These are phyloP conservation scores for Triplophysa rosa DNA, from an alignment of 2,113 vertebrate species.

Conservation along the genomic window DNA sequence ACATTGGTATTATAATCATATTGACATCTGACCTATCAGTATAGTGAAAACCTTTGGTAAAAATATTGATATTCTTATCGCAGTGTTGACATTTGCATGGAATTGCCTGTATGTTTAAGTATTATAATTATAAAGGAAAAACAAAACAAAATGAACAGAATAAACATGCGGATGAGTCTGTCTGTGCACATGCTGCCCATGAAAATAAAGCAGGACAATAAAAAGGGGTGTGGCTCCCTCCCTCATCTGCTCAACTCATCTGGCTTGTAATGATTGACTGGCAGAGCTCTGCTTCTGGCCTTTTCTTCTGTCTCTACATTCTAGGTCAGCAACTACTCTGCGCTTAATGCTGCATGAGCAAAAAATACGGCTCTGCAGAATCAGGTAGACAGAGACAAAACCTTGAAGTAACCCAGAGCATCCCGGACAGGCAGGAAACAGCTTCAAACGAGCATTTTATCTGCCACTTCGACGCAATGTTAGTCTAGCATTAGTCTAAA, in stretches of 20 bases:
- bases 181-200: conserved; percentile 10
- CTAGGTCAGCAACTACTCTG: conserved; percentile 54
- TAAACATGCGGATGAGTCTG: neutral
- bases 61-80: too few species aligned
- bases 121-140: too few species aligned
- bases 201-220: conserved; percentile 16
- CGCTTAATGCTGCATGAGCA: conserved; percentile 40
- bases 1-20: too few species aligned
- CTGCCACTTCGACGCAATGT: neutral
- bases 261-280: conserved; percentile 35
- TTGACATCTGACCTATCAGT: too few species aligned
- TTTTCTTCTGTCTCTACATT: conserved; percentile 35
- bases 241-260: conserved; percentile 32
- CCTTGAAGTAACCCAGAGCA: neutral
- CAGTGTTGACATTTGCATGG: too few species aligned
- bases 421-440: conserved; percentile 10
- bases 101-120: too few species aligned
- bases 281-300: conserved; percentile 37
- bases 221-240: conserved; percentile 3
- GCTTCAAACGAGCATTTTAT: conserved; percentile 14
- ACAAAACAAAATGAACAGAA: too few species aligned
- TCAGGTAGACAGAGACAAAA: neutral
- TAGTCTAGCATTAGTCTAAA: conserved; percentile 20
- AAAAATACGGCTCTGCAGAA: conserved; percentile 37
- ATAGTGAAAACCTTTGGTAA: too few species aligned